Conservation (phyloP, 23 tunicate genomes). For the Phallusia fumigata region DNA sequence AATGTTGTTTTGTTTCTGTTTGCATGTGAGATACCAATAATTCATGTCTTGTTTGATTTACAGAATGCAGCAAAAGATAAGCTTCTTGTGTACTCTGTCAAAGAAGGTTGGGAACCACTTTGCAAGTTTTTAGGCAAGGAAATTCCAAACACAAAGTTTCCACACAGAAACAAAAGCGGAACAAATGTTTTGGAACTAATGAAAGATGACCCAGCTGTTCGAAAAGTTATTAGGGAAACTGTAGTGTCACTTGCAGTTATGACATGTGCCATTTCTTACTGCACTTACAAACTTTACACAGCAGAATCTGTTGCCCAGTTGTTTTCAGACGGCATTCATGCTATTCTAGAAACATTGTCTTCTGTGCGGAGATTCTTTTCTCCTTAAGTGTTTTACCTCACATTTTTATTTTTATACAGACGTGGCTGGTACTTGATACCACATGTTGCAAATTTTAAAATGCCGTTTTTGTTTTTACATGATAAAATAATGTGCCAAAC, state of each 20-base stretch:
- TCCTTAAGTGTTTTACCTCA: not conserved
- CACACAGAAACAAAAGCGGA: not conserved
- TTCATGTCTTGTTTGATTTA: too few relatives aligned
- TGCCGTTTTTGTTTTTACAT: too few relatives aligned
- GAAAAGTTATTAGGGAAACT: not conserved
- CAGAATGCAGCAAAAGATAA: slow-evolving; percentile 15
- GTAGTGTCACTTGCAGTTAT: not conserved
- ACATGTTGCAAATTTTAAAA: too few relatives aligned
- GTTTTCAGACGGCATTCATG: not conserved
- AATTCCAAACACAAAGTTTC: not conserved
- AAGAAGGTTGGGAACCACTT: slow-evolving; percentile 17
- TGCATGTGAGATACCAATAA: too few relatives aligned
- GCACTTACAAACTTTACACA: not conserved
- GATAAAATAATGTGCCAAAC: too few relatives aligned
- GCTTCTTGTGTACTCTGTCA: slow-evolving; percentile 8
- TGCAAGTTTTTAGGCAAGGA: slow-evolving; percentile 7
- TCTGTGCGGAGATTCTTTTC: too few relatives aligned
- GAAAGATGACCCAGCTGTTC: not conserved
- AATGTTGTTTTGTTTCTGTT: too few relatives aligned
- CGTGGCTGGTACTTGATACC: too few relatives aligned
- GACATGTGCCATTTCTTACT: not conserved
- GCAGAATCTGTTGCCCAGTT: not conserved
- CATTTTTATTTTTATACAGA: too few relatives aligned
- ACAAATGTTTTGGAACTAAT: not conserved
- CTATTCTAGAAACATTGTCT: too few relatives aligned